phyloP scores from a whole-genome alignment of 2,888 invertebrate genomes.

The Amblyjoppa proteus region DNA sequence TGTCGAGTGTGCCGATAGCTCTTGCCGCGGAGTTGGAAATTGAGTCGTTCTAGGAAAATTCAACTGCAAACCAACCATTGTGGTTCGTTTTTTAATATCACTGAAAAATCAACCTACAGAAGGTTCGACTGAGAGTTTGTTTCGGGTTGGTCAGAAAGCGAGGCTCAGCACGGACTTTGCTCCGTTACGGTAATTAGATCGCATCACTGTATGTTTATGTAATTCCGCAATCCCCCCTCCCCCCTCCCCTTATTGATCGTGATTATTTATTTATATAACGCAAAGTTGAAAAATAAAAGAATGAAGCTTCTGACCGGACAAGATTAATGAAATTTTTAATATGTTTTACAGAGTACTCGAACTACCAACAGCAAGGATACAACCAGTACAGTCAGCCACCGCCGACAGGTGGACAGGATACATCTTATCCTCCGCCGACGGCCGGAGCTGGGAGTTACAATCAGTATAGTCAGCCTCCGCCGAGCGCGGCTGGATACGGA shows the following conservation, averaged over 20 bases:
- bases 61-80: too few relatives aligned
- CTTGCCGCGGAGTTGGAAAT: too few relatives aligned
- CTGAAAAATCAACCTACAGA: too few relatives aligned
- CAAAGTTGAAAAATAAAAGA: background rate
- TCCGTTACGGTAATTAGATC: constrained; percentile 4
- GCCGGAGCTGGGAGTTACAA: constrained; percentile 78
- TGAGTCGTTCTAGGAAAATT: too few relatives aligned
- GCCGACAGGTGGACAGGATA: constrained; percentile 79
- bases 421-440: constrained; percentile 83
- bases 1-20: too few relatives aligned
- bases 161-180: background rate
- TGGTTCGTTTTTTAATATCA: too few relatives aligned
- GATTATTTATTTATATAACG: background rate
- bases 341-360: constrained; percentile 81
- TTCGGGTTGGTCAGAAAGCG: too few relatives aligned
- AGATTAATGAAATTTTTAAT: background rate
- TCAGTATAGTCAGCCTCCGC: constrained; percentile 83
- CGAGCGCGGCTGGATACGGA: constrained; percentile 77
- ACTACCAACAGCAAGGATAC: constrained; percentile 81
- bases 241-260: background rate
- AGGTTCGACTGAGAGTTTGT: too few relatives aligned
- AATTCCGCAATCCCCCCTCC: background rate
- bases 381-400: constrained; percentile 83
- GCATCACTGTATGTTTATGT: constrained; percentile 9
- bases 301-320: background rate